A percentile compares a stretch with the other conserved stretches of the same genome.
phyloP scores from a whole-genome alignment of 1,140 invertebrate species.

The Drosophila melanica region DNA sequence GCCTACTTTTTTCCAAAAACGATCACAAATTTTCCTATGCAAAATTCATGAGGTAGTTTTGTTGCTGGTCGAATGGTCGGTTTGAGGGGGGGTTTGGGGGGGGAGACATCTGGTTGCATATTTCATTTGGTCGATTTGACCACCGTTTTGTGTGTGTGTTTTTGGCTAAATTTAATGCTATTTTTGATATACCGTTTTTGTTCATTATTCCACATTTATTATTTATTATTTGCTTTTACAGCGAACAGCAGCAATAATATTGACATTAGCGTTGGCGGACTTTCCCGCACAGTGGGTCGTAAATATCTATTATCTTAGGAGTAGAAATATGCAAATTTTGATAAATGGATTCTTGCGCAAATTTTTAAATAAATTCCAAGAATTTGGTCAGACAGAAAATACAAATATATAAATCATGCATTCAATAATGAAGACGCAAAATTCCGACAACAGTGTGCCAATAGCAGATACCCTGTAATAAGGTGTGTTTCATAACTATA shows the following conservation, averaged over 20 bases:
- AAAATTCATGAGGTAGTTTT: constrained; percentile 37
- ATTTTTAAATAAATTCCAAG: constrained; percentile 33
- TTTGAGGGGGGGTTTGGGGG: not conserved
- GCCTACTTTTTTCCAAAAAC: not conserved
- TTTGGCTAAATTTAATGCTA: constrained; percentile 37
- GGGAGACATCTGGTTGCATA: too few species aligned
- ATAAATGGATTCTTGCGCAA: constrained; percentile 25
- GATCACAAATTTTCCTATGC: constrained; percentile 30
- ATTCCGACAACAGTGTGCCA: too few species aligned
- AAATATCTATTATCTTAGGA: constrained; percentile 26
- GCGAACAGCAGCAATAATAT: constrained; percentile 13
- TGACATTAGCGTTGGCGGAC: constrained; percentile 3
- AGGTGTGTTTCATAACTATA: too few species aligned
- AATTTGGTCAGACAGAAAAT: constrained; percentile 17
- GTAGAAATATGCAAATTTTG: constrained; percentile 38
- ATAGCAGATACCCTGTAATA: too few species aligned
- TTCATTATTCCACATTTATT: constrained; percentile 43
- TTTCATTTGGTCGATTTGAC: constrained; percentile 34
- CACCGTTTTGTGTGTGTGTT: constrained; percentile 29
- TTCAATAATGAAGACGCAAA: not conserved
- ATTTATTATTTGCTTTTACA: constrained; percentile 43
- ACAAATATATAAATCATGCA: constrained; percentile 19
- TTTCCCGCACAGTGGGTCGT: not conserved
- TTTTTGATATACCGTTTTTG: constrained; percentile 18
- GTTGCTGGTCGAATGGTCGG: not conserved